Evolutionary conservation across 2,888 invertebrate species (phyloP).

Genomic region (Tetramorium bicarinatum): DNA sequence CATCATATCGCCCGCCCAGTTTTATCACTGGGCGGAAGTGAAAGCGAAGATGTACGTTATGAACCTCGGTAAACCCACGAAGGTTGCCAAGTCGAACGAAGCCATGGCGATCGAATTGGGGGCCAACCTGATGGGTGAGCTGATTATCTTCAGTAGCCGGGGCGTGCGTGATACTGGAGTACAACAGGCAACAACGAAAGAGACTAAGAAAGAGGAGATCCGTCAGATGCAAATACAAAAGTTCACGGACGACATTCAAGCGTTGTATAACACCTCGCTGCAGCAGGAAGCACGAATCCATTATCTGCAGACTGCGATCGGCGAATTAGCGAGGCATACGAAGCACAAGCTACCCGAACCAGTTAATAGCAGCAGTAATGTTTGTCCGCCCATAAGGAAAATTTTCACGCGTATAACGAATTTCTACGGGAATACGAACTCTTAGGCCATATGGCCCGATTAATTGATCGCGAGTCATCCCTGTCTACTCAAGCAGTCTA

Average conservation of each 20-base stretch:
- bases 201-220: slow-evolving; percentile 92
- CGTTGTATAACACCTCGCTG: slow-evolving; percentile 91
- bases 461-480: too few relatives aligned
- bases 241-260: slow-evolving; percentile 90
- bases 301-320: slow-evolving; percentile 90
- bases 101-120: slow-evolving; percentile 98
- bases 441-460: too few relatives aligned
- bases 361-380: slow-evolving; percentile 17
- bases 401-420: too few relatives aligned
- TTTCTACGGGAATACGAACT: too few relatives aligned
- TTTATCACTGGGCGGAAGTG: slow-evolving; percentile 97
- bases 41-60: slow-evolving; percentile 97
- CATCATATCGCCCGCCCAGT: slow-evolving; percentile 97
- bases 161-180: slow-evolving; percentile 92
- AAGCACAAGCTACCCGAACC: slow-evolving; percentile 73
- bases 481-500: too few relatives aligned
- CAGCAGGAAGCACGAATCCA: slow-evolving; percentile 93
- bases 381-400: too few relatives aligned
- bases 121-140: slow-evolving; percentile 96
- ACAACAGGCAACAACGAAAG: slow-evolving; percentile 93
- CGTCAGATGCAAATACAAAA: slow-evolving; percentile 90
- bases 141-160: slow-evolving; percentile 96
- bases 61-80: slow-evolving; percentile 96
- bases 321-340: slow-evolving; percentile 87
- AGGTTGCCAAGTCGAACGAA: slow-evolving; percentile 94